Evolutionary conservation across 2,113 vertebrate genomes (phyloP), one percentile per base, ranked within the genome.

Genomic region (Cyanoramphus novaezelandiae): DNA sequence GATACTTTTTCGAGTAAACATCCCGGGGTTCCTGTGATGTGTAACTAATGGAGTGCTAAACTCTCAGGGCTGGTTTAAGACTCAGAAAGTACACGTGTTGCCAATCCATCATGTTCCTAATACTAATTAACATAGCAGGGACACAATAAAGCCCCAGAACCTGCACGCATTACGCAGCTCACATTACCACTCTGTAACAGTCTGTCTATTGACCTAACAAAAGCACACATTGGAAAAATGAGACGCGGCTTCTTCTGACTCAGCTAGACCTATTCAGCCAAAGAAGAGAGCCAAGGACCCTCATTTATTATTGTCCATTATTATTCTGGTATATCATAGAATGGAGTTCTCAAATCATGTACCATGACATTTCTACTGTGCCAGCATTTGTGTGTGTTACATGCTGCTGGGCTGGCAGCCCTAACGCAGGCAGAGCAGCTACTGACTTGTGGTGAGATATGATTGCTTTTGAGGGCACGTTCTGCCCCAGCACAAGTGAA

Each of bases 61-160:
- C 96, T 97, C 97, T 98, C 97, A 98, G 98, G 98, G 96, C 98
- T 98, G 98, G 95, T 98, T 98, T 98, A 97, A 97, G 96, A 94
- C 98, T 99, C 98, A 97, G 97, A 92, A 97, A 80, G 62, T 93
- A 98, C 99, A 99, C 97, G 98, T 99, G 98, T 98, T 98, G 98
- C 97, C 97, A 96, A 98, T 99, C 98, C 98, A 98, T 99, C 99
- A 99, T 97, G 96, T 97, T 95, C 93, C 97, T 98, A 97, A 98
- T 97, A 97, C 98, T 99, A 98, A 99, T 99, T 99, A 99, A 99
- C 98, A 98, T 98, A 99, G 97, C 99, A 99, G 98, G 98, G 97
- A 98, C 97, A 97, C 97, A 96, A 97, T 94, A 98, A 98, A 98
- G 97, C 94, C 95, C 96, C 98, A 98, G 97, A 98, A 97, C 97